Base-by-base conservation (phyloP, 23 tunicate genomes). In the Trididemnum nubilum region DNA sequence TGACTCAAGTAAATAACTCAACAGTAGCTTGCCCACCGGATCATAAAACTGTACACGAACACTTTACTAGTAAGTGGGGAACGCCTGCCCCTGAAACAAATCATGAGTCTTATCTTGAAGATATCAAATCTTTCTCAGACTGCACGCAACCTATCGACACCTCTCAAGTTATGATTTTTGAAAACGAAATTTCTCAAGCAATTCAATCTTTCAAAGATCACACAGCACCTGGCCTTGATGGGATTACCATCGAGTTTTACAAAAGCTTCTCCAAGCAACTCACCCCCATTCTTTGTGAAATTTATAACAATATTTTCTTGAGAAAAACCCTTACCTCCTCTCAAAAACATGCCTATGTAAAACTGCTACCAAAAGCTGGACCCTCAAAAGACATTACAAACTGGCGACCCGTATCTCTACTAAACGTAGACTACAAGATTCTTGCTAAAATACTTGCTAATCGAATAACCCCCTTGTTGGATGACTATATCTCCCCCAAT, bases 331-430 rank as follows among this genome's bases (percentile, higher is more conserved):
- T 61, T 21, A 23, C 67, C 29, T 5, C 22, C 67, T 61, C 67
- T 26, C 67, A 61, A 12, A 61, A 61, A 61, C 22, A 15, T 21
- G 67, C 67, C 18, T 26, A 12, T 24, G 29, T 61, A 3, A 61
- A 61, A 26, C 29, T 61, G 3, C 18, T 61, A 3, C 67, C 67
- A 23, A 61, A 61, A n/a, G 5, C 18, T 15, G 28, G 5, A 15
- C 4, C 4, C 28, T 3, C 22, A 22, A 61, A 22, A 3, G 29
- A 61, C 26, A 61, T 61, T 26, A 21, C 22, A 3, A 22, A 61
- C 29, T 61, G 67, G 67, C 22, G 67, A 61, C 67, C 67, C 18
- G n/a, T 61, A 12, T 61, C 67, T 22, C 67, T 61, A 3, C 67
- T 61, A 3, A 61, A 61, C 26, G 18, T 23, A 3, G 67, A 61